Base-by-base conservation (phyloP, 1,140 invertebrate species). In the Brachionus sp. region DNA sequence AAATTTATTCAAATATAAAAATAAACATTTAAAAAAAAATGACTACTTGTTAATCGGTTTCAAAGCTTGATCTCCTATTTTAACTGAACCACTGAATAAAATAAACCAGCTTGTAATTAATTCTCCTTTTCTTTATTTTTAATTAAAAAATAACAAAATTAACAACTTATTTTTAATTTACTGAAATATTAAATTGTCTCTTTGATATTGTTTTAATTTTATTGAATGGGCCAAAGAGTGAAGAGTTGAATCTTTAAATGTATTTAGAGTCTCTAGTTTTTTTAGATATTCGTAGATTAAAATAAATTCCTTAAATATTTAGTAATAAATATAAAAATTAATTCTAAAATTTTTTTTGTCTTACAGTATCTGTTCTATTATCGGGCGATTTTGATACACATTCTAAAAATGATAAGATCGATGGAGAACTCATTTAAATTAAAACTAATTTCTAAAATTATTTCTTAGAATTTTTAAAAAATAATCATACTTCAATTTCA, bases 281-380 rank as follows among this genome's bases (percentile, higher is more conserved):
- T 70, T 70, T n/a, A 70, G 16, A 42, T 70, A 16, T 44, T 70
- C 66, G n/a, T 35, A 37, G 12, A 70, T 70, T 70, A 70, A 37
- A 33, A 39, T 12, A 19, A 37, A 23, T n/a, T 70, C 66, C 66
- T 70, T 35, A 10, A 66, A 64, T 10, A 12, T 64, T 64, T 64
- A 23, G 5, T 13, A 50, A 50, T 13, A n/a, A 50, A 50, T n/a
- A n/a, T 1, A 4, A 50, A 50, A n/a, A n/a, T n/a, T 2, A 1
- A 50, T 23, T 2, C 6, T 23, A 57, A 57, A 19, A 57, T 57
- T 57, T 57, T 57, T 10, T 42, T 10, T 5, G 4, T 39, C 9
- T 39, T 10, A 57, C 50, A 57, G 19, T 57, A 19, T 57, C 16
- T 57, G 50, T 57, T 5, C 50, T 57, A 9, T 57, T 23, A 2